Percentiles rank a stretch among this genome's conserved stretches.
phyloP scores from a whole-genome alignment of 2,113 vertebrate genomes.

The Hymenochirus boettgeri region DNA sequence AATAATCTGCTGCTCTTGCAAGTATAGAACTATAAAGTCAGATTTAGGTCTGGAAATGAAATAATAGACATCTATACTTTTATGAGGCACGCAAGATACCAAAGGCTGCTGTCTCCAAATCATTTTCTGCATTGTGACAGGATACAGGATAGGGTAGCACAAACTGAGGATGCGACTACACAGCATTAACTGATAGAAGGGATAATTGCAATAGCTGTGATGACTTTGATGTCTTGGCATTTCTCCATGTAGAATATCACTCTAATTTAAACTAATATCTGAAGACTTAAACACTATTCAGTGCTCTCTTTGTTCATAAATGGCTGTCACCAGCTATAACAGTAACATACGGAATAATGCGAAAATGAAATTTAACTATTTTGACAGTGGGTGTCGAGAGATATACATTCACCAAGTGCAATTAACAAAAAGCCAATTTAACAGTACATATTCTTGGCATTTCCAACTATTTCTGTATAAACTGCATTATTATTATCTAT shows the following conservation, averaged over 20 bases:
- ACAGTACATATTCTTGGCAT: too few relatives aligned
- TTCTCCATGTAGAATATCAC: neutral
- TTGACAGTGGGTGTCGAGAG: too few relatives aligned
- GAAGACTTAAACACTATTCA: too few relatives aligned
- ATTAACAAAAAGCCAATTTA: too few relatives aligned
- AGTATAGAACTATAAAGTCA: neutral
- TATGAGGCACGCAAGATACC: slow-evolving; percentile 10
- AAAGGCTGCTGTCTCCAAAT: neutral
- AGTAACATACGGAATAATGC: too few relatives aligned
- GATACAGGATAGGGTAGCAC: neutral
- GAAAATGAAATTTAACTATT: too few relatives aligned
- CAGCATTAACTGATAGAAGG: neutral
- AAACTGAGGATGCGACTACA: slow-evolving; percentile 2
- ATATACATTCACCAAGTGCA: too few relatives aligned
- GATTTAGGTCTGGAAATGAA: slow-evolving; percentile 8
- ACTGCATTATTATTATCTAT: too few relatives aligned
- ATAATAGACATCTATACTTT: slow-evolving; percentile 15
- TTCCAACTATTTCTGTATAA: too few relatives aligned
- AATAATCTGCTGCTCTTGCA: slow-evolving; percentile 3
- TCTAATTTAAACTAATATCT: too few relatives aligned
- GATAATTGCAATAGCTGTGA: slow-evolving; percentile 6
- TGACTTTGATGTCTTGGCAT: slow-evolving; percentile 5
- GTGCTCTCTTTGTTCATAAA: too few relatives aligned
- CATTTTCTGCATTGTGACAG: neutral
- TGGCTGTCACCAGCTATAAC: too few relatives aligned